Conservation (phyloP, 2,888 invertebrate genomes). For the Cephus rjabovi region DNA sequence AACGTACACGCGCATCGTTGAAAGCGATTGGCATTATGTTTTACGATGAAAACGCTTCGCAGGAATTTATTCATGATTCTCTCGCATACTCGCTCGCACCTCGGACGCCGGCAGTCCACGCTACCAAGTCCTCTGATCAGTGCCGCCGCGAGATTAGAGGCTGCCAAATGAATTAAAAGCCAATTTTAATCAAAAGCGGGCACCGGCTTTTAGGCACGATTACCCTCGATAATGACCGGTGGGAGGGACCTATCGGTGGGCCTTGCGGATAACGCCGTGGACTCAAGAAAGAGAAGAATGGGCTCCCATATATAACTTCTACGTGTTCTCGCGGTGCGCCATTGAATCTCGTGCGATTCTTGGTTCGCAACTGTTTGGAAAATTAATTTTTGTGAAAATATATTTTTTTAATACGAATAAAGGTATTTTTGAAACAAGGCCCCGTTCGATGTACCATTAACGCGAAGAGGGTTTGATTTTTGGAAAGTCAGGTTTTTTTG, state of each 20-base stretch:
- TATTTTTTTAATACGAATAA: neutral
- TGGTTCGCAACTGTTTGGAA: constrained; percentile 43
- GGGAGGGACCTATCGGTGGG: constrained; percentile 47
- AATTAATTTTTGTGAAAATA: neutral
- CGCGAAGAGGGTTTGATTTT: no score
- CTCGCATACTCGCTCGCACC: constrained; percentile 24
- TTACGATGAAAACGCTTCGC: constrained; percentile 32
- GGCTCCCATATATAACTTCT: constrained; percentile 57
- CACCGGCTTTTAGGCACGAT: constrained; percentile 65
- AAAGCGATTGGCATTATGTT: constrained; percentile 31
- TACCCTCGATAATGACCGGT: constrained; percentile 65
- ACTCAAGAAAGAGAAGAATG: constrained; percentile 47
- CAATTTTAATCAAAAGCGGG: constrained; percentile 67
- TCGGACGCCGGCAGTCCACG: constrained; percentile 15
- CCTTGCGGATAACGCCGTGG: constrained; percentile 21
- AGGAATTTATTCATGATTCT: constrained; percentile 37
- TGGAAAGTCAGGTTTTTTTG: no score
- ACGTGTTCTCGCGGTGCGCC: constrained; percentile 52
- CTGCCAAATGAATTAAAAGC: constrained; percentile 67
- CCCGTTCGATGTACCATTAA: no score
- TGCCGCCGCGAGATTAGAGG: constrained; percentile 64
- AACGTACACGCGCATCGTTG: constrained; percentile 9
- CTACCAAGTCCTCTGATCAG: constrained; percentile 51
- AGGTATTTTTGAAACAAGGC: no score
- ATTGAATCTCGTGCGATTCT: constrained; percentile 41